Conservation (phyloP, 2,113 vertebrate genomes). For the Clinocottus analis region DNA sequence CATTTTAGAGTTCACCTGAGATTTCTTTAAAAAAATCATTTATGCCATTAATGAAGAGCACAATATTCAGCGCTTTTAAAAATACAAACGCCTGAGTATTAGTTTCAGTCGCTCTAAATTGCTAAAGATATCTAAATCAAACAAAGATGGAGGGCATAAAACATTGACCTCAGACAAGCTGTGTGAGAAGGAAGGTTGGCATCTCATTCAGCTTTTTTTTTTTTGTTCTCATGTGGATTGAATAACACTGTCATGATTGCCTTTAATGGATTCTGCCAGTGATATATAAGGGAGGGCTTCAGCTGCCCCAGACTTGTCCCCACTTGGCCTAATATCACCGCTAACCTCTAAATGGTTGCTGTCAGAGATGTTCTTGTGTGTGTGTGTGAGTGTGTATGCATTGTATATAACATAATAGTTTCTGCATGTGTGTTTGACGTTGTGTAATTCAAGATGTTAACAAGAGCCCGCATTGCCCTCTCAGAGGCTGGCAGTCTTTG, state of each 20-base stretch:
- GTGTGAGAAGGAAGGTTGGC: constrained; percentile 6
- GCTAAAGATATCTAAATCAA: constrained; percentile 1
- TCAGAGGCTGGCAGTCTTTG: constrained; percentile 36
- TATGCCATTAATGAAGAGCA: constrained; percentile 12
- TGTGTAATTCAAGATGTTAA: constrained; percentile 52
- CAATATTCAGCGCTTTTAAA: not conserved
- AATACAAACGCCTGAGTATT: not conserved
- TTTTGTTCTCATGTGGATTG: constrained; percentile 45
- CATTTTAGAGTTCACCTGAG: constrained; percentile 27
- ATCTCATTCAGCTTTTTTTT: constrained; percentile 28
- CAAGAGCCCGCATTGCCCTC: constrained; percentile 34
- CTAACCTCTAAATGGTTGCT: constrained; percentile 55
- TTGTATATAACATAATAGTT: not conserved
- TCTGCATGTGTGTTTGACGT: constrained; percentile 24
- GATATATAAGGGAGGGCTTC: constrained; percentile 51
- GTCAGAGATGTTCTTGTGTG: constrained; percentile 39
- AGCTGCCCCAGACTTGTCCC: constrained; percentile 29
- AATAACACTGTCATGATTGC: constrained; percentile 56
- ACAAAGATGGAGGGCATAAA: constrained; percentile 15
- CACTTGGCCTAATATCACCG: constrained; percentile 45
- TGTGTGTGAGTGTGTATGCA: not conserved
- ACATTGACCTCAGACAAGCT: constrained; percentile 2
- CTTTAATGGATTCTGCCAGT: constrained; percentile 49
- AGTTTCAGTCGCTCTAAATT: not conserved
- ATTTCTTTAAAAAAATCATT: constrained; percentile 3